phyloP scores from a whole-genome alignment of 1,140 invertebrate genomes.

The Brachionus koreanus region DNA sequence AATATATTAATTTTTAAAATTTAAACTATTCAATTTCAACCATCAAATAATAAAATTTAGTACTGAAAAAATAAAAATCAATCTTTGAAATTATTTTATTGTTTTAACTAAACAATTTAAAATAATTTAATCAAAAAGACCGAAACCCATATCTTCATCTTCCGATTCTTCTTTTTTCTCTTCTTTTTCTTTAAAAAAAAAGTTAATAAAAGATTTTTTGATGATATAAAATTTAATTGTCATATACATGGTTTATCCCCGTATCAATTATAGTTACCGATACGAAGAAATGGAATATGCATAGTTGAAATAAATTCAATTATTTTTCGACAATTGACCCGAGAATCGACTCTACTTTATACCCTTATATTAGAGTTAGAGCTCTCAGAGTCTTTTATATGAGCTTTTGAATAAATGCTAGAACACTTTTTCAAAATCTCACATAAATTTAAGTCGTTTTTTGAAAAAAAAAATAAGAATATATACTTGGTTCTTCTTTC shows the following conservation, averaged over 20 bases:
- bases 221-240: constrained; percentile 36
- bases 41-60: no score
- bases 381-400: constrained; percentile 24
- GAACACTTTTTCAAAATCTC: not conserved
- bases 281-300: constrained; percentile 29
- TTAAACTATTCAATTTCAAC: no score
- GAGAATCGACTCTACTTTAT: constrained; percentile 10
- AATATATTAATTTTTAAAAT: no score
- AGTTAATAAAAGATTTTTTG: no score
- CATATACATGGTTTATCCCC: constrained; percentile 40
- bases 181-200: constrained; percentile 51
- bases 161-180: constrained; percentile 56
- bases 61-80: not conserved
- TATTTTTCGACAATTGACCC: constrained; percentile 43
- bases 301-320: constrained; percentile 42
- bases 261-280: not conserved
- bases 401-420: not conserved
- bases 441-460: not conserved
- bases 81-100: constrained; percentile 33
- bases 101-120: constrained; percentile 19
- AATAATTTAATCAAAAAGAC: constrained; percentile 51
- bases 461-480: not conserved
- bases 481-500: constrained; percentile 42
- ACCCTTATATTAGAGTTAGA: not conserved
- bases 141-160: constrained; percentile 54